These are phyloP conservation scores for Melanchra persicariae DNA, from an alignment of 2,888 invertebrate species.

Conservation along the genomic window DNA sequence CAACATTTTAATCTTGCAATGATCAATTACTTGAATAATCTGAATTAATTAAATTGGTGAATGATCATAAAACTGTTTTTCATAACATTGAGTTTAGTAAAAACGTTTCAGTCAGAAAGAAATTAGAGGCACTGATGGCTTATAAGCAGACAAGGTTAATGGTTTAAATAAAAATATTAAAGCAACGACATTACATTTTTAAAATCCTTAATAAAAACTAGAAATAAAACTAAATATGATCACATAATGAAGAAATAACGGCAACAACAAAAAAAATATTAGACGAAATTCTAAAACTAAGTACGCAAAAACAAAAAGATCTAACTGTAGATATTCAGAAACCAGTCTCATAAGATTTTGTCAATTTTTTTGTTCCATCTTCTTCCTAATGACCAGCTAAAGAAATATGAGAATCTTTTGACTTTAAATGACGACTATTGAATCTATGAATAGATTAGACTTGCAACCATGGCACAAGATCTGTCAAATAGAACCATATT, in stretches of 20 bases:
- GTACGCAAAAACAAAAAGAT: slow-evolving; percentile 10
- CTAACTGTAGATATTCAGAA: slow-evolving; percentile 1
- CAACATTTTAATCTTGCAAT: neutral
- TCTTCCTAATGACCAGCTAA: slow-evolving; percentile 11
- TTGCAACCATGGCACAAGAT: slow-evolving; percentile 12
- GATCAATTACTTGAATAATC: neutral
- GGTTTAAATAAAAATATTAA: neutral
- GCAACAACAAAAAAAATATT: neutral
- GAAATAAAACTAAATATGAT: too few species aligned
- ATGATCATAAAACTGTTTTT: neutral
- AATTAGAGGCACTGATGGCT: neutral
- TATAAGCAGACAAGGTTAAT: neutral
- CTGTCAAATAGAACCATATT: slow-evolving; percentile 40
- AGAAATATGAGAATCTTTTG: slow-evolving; percentile 18
- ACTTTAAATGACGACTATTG: slow-evolving; percentile 24
- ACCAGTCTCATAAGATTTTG: slow-evolving; percentile 7
- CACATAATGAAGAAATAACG: neutral
- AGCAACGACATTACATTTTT: neutral
- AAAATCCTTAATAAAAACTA: neutral
- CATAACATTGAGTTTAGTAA: too few species aligned
- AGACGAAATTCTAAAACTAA: neutral
- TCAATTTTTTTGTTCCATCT: neutral
- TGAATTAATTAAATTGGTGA: neutral
- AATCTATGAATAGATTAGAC: slow-evolving; percentile 19
- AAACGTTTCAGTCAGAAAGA: neutral